These are phyloP conservation scores for Eupeodes latifasciatus DNA, from an alignment of 2,888 invertebrate genomes.

Conservation along the genomic window DNA sequence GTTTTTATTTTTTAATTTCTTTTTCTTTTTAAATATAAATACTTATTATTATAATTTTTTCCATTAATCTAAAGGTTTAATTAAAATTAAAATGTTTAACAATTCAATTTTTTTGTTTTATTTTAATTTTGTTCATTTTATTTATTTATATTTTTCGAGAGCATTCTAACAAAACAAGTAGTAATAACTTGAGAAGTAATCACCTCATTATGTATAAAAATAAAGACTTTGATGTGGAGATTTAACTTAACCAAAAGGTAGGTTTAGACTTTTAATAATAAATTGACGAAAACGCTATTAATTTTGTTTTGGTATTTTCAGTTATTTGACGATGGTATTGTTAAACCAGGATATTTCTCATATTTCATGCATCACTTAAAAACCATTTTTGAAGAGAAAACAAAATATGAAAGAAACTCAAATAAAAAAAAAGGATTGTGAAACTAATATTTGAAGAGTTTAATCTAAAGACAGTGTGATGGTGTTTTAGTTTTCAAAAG, in stretches of 20 bases:
- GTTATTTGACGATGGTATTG: slow-evolving; percentile 23
- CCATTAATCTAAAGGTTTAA: slow-evolving; percentile 67
- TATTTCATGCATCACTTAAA: not conserved
- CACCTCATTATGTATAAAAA: slow-evolving; percentile 12
- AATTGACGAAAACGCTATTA: not conserved
- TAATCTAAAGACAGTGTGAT: too few relatives aligned
- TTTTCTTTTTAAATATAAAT: slow-evolving; percentile 2
- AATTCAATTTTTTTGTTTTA: slow-evolving; percentile 35
- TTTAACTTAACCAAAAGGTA: slow-evolving; percentile 48
- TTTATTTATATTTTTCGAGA: slow-evolving; percentile 12
- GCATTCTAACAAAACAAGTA: not conserved
- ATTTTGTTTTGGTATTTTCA: slow-evolving; percentile 30
- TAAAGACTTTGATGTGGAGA: slow-evolving; percentile 41
- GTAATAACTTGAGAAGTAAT: slow-evolving; percentile 5
- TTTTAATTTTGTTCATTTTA: slow-evolving; percentile 17
- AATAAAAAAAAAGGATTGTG: too few relatives aligned
- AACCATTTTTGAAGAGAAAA: not conserved
- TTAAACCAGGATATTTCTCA: not conserved
- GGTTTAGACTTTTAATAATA: slow-evolving; percentile 2
- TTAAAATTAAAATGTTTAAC: slow-evolving; percentile 67
- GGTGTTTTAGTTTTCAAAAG: too few relatives aligned
- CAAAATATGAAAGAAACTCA: too few relatives aligned
- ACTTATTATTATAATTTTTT: slow-evolving; percentile 53
- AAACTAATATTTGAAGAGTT: too few relatives aligned
- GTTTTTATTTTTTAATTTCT: slow-evolving; percentile 39